These are phyloP conservation scores for Gallinago jamesoni DNA, from an alignment of 2,113 vertebrate genomes.

Conservation along the genomic window DNA sequence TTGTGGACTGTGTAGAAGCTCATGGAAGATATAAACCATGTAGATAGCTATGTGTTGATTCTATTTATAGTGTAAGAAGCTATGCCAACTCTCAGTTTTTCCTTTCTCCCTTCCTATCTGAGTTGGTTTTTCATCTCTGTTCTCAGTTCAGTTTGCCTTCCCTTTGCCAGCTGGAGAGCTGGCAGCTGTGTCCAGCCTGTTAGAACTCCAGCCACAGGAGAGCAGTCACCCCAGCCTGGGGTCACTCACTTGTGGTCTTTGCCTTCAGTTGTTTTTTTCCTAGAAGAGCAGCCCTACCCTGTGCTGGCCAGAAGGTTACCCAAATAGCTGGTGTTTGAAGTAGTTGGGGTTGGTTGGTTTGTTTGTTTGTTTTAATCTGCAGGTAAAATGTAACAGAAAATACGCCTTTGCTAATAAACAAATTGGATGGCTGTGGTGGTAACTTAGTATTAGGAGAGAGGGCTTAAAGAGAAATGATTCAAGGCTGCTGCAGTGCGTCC, in stretches of 20 bases:
- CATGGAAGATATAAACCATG: background rate
- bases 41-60: background rate
- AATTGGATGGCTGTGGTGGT: background rate
- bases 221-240: background rate
- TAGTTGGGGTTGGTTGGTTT: background rate
- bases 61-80: conserved; percentile 5
- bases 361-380: background rate
- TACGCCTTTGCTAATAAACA: background rate
- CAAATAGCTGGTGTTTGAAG: background rate
- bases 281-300: background rate
- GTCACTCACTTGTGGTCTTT: background rate
- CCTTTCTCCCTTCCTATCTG: background rate
- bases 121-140: background rate
- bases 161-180: background rate
- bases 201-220: background rate
- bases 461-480: background rate
- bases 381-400: background rate
- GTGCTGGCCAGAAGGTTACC: background rate
- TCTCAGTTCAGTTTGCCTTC: background rate
- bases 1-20: background rate
- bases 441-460: background rate
- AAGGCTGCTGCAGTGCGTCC: background rate
- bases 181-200: background rate
- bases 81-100: conserved; percentile 17
- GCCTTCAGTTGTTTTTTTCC: background rate